phyloP scores from a whole-genome alignment of 2,113 vertebrate species.

The Corythaixoides concolor region DNA sequence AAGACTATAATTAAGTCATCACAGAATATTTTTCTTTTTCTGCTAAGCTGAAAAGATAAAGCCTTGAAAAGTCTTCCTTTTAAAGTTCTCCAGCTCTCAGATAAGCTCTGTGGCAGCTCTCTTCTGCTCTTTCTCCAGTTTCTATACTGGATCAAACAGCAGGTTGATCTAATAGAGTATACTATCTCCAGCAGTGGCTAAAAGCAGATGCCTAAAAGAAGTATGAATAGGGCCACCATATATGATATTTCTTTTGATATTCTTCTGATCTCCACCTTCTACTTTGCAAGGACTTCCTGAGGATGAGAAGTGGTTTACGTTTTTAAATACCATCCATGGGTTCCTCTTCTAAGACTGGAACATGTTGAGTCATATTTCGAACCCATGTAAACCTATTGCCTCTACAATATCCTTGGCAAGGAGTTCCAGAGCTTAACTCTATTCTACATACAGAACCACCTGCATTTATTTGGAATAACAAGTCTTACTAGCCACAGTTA shows the following conservation, averaged over 20 bases:
- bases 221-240: neutral
- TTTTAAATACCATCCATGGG: neutral
- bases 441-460: neutral
- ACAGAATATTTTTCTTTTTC: neutral
- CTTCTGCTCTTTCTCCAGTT: neutral
- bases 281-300: neutral
- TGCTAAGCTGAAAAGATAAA: neutral
- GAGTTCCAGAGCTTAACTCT: neutral
- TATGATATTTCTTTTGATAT: neutral
- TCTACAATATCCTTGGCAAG: neutral
- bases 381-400: neutral
- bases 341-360: neutral
- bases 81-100: neutral
- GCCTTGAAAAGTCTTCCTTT: neutral
- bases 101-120: neutral
- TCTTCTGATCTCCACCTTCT: neutral
- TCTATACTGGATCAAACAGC: neutral
- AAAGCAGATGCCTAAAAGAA: neutral
- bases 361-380: neutral
- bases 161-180: neutral
- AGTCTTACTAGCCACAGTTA: neutral
- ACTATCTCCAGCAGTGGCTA: neutral
- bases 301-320: neutral
- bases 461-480: neutral
- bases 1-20: neutral